Evolutionary conservation across 1,140 invertebrate genomes (phyloP).

Genomic region (Belonocnema kinseyi): DNA sequence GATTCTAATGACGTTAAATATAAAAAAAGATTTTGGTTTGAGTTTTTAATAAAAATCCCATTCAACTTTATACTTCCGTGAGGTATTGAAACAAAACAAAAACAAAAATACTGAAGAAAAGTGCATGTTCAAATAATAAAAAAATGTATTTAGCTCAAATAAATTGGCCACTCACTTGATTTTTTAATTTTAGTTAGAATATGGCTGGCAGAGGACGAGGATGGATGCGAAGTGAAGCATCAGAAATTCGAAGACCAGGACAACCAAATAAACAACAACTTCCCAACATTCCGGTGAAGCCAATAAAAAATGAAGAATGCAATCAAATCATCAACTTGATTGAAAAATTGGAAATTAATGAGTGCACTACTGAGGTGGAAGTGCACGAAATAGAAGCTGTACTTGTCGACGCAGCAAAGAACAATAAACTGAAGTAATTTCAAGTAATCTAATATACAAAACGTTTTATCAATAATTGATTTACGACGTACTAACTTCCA

Average conservation of each 20-base stretch:
- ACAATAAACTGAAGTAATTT: conserved; percentile 5
- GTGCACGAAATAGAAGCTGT: conserved; percentile 12
- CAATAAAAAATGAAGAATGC: conserved; percentile 4
- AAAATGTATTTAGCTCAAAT: too few relatives aligned
- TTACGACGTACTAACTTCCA: background rate
- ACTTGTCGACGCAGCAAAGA: background rate
- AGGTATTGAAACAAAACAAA: too few relatives aligned
- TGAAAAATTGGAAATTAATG: conserved; percentile 21
- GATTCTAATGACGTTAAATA: too few relatives aligned
- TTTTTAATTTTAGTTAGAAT: background rate
- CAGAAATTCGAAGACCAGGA: background rate
- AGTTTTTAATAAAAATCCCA: too few relatives aligned
- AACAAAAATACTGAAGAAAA: too few relatives aligned
- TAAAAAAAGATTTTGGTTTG: too few relatives aligned
- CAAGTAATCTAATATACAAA: background rate
- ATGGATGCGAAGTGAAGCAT: background rate
- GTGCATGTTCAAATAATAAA: too few relatives aligned
- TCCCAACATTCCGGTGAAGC: background rate
- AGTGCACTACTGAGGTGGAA: conserved; percentile 1
- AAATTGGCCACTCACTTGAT: background rate
- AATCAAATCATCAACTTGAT: background rate
- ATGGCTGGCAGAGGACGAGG: conserved; percentile 20
- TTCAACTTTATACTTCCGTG: too few relatives aligned
- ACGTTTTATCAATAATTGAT: background rate
- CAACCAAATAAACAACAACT: background rate